A percentile compares a stretch with the other conserved stretches of the same genome.
These are phyloP conservation scores for Notospermus geniculatus DNA, from an alignment of 1,140 invertebrate species.

Conservation along the genomic window DNA sequence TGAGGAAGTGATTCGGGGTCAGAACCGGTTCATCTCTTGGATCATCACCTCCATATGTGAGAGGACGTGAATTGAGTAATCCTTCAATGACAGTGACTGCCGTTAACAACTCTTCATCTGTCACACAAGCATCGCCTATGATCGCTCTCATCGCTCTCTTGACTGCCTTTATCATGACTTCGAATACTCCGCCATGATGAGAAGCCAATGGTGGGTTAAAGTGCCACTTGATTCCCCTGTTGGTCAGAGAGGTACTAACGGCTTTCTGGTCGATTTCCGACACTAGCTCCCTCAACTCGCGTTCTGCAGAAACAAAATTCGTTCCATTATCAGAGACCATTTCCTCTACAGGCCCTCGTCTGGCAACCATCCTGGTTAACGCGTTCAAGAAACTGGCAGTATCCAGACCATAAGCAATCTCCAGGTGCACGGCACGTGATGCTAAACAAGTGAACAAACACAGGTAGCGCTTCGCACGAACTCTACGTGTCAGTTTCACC, in stretches of 20 bases:
- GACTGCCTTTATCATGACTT: constrained; percentile 10
- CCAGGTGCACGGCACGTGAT: too few species aligned
- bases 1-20: constrained; percentile 6
- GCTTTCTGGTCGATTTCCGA: background rate
- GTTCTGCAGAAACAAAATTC: constrained; percentile 15
- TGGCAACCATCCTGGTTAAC: constrained; percentile 2
- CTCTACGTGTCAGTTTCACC: constrained; percentile 10
- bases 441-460: constrained; percentile 21
- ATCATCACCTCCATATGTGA: constrained; percentile 25
- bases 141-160: constrained; percentile 8
- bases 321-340: constrained; percentile 20
- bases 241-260: too few species aligned
- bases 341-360: constrained; percentile 9
- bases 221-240: too few species aligned
- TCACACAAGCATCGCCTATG: background rate
- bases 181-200: constrained; percentile 16
- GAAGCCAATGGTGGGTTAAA: constrained; percentile 14
- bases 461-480: constrained; percentile 11
- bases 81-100: constrained; percentile 26
- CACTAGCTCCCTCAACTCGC: constrained; percentile 1
- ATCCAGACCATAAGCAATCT: constrained; percentile 18
- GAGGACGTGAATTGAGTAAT: constrained; percentile 29
- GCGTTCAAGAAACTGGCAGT: constrained; percentile 13
- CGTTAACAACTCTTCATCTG: constrained; percentile 16
- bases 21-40: background rate